phyloP scores from a whole-genome alignment of 1,140 invertebrate genomes.

The Bombus turneri region DNA sequence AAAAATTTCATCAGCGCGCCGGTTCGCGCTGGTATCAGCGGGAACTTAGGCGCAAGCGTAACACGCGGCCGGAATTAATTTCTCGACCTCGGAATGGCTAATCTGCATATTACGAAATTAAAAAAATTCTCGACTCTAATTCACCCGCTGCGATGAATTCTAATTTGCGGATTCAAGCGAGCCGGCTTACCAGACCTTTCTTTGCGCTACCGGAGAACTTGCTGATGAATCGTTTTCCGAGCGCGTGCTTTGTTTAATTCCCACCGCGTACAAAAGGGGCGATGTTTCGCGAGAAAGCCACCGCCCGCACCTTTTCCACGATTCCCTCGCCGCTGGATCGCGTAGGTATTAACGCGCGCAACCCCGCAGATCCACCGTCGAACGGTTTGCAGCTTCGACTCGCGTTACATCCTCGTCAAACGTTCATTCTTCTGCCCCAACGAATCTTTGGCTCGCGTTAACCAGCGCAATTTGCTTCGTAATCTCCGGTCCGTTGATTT shows the following conservation, averaged over 20 bases:
- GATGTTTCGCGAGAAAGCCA: neutral
- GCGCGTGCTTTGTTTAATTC: neutral
- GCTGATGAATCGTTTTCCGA: conserved; percentile 10
- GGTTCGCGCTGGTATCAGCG: conserved; percentile 27
- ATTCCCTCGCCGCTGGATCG: neutral
- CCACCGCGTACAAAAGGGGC: too few species aligned
- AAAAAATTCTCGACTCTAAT: conserved; percentile 72
- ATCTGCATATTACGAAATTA: conserved; percentile 76
- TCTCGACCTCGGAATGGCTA: conserved; percentile 58
- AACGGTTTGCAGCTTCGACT: neutral
- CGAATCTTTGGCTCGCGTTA: conserved; percentile 1
- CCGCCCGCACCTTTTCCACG: neutral
- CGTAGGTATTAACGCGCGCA: neutral
- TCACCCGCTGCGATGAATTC: conserved; percentile 65
- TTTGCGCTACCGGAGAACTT: neutral
- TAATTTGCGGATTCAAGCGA: conserved; percentile 59
- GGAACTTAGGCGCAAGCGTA: conserved; percentile 49
- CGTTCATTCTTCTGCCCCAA: neutral
- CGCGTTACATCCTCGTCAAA: neutral
- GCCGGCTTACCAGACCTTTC: conserved; percentile 20
- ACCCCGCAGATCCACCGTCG: neutral
- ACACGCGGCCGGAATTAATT: conserved; percentile 72
- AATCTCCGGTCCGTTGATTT: conserved; percentile 20
- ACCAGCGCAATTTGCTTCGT: conserved; percentile 6
- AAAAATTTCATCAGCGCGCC: conserved; percentile 69